These are phyloP conservation scores for Caenorhabditis wallacei DNA, from an alignment of 2,888 invertebrate genomes.

Conservation along the genomic window DNA sequence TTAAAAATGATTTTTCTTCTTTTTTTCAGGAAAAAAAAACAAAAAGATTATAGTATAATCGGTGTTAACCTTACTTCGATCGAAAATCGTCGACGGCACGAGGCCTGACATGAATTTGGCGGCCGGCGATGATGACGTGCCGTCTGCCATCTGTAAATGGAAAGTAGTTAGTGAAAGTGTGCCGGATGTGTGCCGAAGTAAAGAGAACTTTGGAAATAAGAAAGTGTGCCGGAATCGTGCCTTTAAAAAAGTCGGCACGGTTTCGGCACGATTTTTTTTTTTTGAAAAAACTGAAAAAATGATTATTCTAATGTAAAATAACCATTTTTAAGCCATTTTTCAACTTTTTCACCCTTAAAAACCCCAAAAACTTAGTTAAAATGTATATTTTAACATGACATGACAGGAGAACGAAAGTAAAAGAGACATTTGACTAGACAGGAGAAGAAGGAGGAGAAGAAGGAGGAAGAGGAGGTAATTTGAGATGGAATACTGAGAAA, in stretches of 20 bases:
- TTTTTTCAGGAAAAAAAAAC: conserved; percentile 6
- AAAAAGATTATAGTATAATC: neutral
- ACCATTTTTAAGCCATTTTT: neutral
- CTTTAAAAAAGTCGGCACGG: neutral
- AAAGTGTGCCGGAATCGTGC: too few relatives aligned
- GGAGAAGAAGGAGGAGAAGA: neutral
- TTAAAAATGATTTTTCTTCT: too few relatives aligned
- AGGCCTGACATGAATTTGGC: conserved; percentile 69
- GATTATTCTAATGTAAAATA: neutral
- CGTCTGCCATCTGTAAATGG: conserved; percentile 49
- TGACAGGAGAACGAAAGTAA: too few relatives aligned
- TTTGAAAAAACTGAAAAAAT: neutral
- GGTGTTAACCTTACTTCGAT: conserved; percentile 59
- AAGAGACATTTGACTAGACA: neutral
- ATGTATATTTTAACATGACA: too few relatives aligned
- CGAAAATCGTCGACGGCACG: conserved; percentile 73
- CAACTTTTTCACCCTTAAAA: too few relatives aligned
- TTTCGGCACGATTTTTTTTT: neutral
- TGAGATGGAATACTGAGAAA: conserved; percentile 21
- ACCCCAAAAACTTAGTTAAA: too few relatives aligned
- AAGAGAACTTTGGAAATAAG: too few relatives aligned
- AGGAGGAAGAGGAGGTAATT: conserved; percentile 17
- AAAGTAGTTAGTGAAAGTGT: neutral
- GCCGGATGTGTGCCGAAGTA: too few relatives aligned
- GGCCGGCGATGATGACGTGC: conserved; percentile 41